Base-by-base conservation (phyloP, 1,140 invertebrate species). In the Goniozus legneri region DNA sequence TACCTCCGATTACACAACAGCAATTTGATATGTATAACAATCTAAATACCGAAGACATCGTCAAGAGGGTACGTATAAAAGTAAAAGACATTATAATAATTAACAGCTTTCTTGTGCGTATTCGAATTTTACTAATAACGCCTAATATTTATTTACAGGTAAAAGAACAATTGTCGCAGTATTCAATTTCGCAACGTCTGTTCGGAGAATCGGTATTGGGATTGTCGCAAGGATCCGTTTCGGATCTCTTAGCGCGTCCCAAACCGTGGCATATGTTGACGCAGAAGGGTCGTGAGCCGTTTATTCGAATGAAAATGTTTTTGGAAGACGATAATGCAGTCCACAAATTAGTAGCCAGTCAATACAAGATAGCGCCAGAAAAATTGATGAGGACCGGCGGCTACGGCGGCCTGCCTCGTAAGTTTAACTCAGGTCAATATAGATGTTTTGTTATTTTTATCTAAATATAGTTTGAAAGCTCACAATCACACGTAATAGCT, bases 1-100 rank as follows among this genome's bases (percentile, higher is more conserved):
- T 98, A 58, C 94, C 95, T 15, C 96, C 96, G 1, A 98, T 99
- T 48, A 98, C 95, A 0, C 96, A 98, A 67, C 95, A 98, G 65
- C 95, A 99, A 68, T 98, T 99, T 74, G 96, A 99, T 75, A 86
- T 94, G 71, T 99, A 97, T 79, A 93, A 96, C 66, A 95, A 95
- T 71, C 82, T 99, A 34, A 97, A 98, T 69, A 99, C 97, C 0
- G 96, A 99, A 77, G 95, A 98, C 52, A 94, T 99, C 53, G 97
- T 99, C 18, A 89, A 95, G 58, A 90, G 91, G 77, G 92, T 86
- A 68, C 71, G 67, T 54, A 54, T 39, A 48, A 37, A 50, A 30
- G 22, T 54, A 58, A 43, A 50, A 52, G 20, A 13, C 3, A 24
- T 10, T 27, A 6, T 27, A 4, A 4, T 27, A 27, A 27, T 6